A percentile compares a stretch with the other conserved stretches of the same genome.
Conservation (phyloP, 2,113 vertebrate species). For the Bubo blakistoni region DNA sequence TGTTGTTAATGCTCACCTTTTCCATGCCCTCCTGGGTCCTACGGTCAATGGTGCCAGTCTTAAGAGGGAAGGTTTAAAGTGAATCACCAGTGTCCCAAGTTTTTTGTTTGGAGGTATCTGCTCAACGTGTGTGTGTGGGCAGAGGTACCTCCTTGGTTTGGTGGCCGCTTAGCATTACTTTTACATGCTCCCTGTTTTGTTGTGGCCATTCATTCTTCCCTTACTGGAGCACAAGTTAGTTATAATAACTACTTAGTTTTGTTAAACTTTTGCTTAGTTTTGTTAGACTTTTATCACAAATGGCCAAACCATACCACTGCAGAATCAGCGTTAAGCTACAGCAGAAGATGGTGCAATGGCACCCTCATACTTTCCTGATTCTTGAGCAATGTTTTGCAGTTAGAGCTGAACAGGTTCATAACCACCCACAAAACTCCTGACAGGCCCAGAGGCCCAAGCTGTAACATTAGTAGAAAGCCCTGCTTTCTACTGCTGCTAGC, state of each 20-base stretch:
- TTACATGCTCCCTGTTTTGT: background rate
- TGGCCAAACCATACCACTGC: background rate
- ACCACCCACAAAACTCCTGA: background rate
- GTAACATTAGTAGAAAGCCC: background rate
- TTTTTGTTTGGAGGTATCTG: background rate
- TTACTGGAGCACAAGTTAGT: background rate
- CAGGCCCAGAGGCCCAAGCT: background rate
- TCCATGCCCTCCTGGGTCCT: background rate
- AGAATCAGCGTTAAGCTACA: background rate
- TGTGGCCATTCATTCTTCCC: background rate
- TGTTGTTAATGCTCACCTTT: background rate
- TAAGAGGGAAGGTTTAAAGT: background rate
- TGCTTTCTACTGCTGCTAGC: background rate
- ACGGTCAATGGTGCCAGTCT: fast-evolving
- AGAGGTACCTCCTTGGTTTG: background rate
- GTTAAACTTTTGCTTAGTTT: background rate
- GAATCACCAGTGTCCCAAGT: background rate
- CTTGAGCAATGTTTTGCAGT: background rate
- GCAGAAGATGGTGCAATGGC: background rate
- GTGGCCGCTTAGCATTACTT: background rate
- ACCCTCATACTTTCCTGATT: background rate
- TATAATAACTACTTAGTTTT: background rate
- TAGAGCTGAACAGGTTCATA: background rate
- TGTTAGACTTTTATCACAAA: background rate
- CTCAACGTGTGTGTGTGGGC: background rate